Evolutionary conservation across 64 coral and sea anemone genomes (phyloP).

Genomic region (Dendronephthya gigantea): DNA sequence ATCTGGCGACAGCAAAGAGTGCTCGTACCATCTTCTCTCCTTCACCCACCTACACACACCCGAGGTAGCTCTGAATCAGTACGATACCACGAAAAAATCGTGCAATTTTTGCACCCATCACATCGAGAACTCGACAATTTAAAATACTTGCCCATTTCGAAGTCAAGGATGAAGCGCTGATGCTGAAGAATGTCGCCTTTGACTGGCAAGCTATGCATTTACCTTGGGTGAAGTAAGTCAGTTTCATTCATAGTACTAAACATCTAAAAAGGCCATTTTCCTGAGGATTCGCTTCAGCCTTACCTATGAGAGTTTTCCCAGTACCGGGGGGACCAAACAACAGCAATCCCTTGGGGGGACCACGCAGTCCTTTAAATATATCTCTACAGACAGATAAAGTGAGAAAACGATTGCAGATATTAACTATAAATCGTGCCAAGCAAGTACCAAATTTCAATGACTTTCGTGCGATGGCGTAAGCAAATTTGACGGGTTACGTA

Average conservation of each 20-base stretch:
- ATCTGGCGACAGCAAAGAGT: slow-evolving; percentile 88
- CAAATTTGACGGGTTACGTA: no score
- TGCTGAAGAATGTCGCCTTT: slow-evolving; percentile 98
- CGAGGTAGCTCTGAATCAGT: background rate
- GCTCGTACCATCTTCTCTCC: slow-evolving; percentile 99
- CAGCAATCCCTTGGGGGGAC: slow-evolving; percentile 78
- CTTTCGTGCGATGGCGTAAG: no score
- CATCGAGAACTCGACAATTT: no score
- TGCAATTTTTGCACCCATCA: no score
- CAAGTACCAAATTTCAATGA: no score
- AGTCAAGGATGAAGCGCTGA: slow-evolving; percentile 96
- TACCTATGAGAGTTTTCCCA: slow-evolving; percentile 91
- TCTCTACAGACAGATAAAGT: slow-evolving; percentile 46
- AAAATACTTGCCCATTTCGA: slow-evolving; percentile 97
- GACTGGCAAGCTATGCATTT: slow-evolving; percentile 98
- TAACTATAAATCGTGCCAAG: no score
- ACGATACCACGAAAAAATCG: background rate
- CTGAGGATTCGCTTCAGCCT: background rate
- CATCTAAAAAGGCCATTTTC: no score
- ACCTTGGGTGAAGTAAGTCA: no score
- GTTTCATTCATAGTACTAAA: no score
- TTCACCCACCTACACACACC: slow-evolving; percentile 63
- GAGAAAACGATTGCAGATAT: no score
- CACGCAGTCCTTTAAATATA: slow-evolving; percentile 86
- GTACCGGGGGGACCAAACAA: slow-evolving; percentile 96